A percentile compares a stretch with the other conserved stretches of the same genome.
Conservation (phyloP, 64 coral and sea anemone genomes). For the Trachythela sp. region DNA sequence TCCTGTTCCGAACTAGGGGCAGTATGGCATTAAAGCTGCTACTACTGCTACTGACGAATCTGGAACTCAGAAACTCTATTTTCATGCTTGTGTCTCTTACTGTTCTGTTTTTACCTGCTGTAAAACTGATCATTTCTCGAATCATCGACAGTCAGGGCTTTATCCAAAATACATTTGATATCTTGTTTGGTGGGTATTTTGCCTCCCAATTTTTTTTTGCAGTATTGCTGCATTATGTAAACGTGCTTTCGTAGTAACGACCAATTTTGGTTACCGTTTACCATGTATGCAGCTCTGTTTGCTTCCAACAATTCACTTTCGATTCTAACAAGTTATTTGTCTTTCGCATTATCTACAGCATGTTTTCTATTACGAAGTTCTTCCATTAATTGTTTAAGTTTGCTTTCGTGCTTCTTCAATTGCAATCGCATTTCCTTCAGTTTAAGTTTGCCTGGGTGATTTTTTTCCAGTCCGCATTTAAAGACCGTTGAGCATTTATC, state of each 20-base stretch:
- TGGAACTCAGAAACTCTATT: too few relatives aligned
- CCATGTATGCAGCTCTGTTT: constrained; percentile 21
- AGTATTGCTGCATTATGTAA: constrained; percentile 33
- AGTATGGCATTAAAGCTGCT: too few relatives aligned
- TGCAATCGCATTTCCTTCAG: constrained; percentile 33
- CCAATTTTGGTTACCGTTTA: constrained; percentile 43
- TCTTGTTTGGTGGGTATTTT: constrained; percentile 42
- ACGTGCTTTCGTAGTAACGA: constrained; percentile 37
- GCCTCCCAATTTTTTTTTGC: constrained; percentile 29
- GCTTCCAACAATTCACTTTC: constrained; percentile 31
- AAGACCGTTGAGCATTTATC: constrained; percentile 19
- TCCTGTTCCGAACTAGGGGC: not conserved
- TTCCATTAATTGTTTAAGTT: constrained; percentile 27
- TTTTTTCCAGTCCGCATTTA: constrained; percentile 36
- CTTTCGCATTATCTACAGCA: constrained; percentile 24
- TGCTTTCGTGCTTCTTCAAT: constrained; percentile 36
- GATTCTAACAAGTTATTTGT: constrained; percentile 14
- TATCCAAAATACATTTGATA: not conserved
- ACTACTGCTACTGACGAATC: too few relatives aligned
- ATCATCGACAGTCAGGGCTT: constrained; percentile 11
- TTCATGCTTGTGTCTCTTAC: not conserved
- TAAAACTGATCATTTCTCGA: not conserved
- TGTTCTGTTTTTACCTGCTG: not conserved
- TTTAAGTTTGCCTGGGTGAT: constrained; percentile 43
- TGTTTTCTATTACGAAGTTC: constrained; percentile 32